Conservation (phyloP, 1,140 invertebrate species). For the Drosophila sulfurigaster region DNA sequence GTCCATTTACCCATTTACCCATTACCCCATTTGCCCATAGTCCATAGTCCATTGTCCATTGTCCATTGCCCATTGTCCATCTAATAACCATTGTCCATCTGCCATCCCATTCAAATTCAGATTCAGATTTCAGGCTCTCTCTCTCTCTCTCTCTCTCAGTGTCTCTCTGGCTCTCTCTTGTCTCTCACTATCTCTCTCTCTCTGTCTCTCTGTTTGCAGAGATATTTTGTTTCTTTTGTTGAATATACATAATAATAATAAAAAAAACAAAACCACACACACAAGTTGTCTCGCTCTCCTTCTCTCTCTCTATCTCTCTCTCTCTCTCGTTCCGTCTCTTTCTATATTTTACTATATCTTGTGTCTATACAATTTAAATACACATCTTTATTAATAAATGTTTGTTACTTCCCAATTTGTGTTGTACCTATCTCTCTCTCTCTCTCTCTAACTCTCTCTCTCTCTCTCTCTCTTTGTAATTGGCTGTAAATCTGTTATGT, state of each 20-base stretch:
- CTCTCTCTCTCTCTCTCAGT: conserved; percentile 35
- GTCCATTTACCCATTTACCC: conserved; percentile 48
- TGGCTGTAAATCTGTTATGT: conserved; percentile 60
- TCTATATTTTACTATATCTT: neutral
- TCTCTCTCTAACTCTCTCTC: too few species aligned
- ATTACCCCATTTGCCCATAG: conserved; percentile 33
- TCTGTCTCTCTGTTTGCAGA: conserved; percentile 7
- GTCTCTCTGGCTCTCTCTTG: conserved; percentile 20
- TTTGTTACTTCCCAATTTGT: conserved; percentile 40
- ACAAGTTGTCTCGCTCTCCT: conserved; percentile 9
- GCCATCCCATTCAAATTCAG: conserved; percentile 59
- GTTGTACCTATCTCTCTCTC: conserved; percentile 5
- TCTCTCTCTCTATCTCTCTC: conserved; percentile 16
- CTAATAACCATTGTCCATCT: conserved; percentile 74
- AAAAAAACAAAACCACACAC: conserved; percentile 9
- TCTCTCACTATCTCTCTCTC: conserved; percentile 25
- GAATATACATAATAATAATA: conserved; percentile 1
- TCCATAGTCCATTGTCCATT: conserved; percentile 32
- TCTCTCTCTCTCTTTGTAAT: conserved; percentile 43
- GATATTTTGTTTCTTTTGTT: conserved; percentile 24
- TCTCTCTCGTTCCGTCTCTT: conserved; percentile 25
- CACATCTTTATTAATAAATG: conserved; percentile 16
- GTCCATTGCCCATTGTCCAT: conserved; percentile 54
- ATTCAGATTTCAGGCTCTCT: conserved; percentile 29
- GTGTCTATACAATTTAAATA: neutral